Evolutionary conservation across 2,797 vertebrate genomes (phyloP), one percentile per base, ranked within the genome.

Genomic region (Austrolebias charrua): DNA sequence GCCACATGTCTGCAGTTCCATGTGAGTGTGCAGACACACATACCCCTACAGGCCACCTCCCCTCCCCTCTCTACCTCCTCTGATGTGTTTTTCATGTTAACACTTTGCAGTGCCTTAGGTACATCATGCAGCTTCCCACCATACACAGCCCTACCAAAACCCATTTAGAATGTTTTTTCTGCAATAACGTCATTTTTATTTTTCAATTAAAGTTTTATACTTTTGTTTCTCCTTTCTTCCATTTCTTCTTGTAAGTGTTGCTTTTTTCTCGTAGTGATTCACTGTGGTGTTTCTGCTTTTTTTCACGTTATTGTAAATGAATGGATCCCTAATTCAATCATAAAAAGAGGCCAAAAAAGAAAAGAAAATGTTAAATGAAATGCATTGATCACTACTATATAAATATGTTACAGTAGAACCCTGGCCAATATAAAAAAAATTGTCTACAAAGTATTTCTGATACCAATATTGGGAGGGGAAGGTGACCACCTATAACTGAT

Each of bases 41-140:
- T 8, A 9, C 66, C 60, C 72, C 64, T 68, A 69, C 69, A 69
- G 54, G 55, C 82, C 14, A 0, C 63, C 62, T 1, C 4, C 44
- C 63, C 73, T 47, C 64, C 66, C 68, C 46, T 60, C 60, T 28
- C 60, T 66, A 60, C 74, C 62, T 51, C 43, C 85, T 76, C 89
- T 93, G 91, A 93, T 94, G 92, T 92, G 91, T 89, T 93, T 94
- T 93, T 82, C 90, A 88, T 93, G 92, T 93, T 92, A 92, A 91
- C 91, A 89, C 91, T 93, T 92, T 86, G 78, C 86, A 86, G 66
- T 84, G 91, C 90, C 92, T 91, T 77, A 90, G 90, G 90, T 92
- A 92, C 89, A 92, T 82, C 66, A 70, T 85, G 88, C 65, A 77
- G 86, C 79, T 90, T 88, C 84, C 89, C 86, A 69, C 83, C 86